Percentiles rank a stretch among this genome's conserved stretches.
phyloP scores from a whole-genome alignment of 2,888 invertebrate species.

The Dermolepida albohirtum region DNA sequence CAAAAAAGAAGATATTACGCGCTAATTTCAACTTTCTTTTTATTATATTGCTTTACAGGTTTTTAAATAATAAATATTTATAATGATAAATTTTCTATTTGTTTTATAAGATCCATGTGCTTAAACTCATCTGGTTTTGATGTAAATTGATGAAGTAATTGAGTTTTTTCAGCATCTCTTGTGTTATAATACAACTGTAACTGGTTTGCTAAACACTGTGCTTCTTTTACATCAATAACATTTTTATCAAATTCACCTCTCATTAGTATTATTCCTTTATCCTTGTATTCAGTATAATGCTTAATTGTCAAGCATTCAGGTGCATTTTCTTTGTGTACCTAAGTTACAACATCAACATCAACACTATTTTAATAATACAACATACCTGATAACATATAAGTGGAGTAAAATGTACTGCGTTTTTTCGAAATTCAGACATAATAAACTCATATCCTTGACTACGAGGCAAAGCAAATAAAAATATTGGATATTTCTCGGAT shows the following conservation, averaged over 20 bases:
- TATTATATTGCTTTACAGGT: constrained; percentile 35
- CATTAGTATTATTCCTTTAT: constrained; percentile 84
- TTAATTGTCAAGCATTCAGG: constrained; percentile 86
- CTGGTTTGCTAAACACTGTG: constrained; percentile 87
- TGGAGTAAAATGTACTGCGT: constrained; percentile 86
- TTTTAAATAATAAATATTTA: constrained; percentile 36
- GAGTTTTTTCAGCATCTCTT: constrained; percentile 71
- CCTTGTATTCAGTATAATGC: constrained; percentile 80
- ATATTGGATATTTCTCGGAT: constrained; percentile 74
- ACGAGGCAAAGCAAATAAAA: constrained; percentile 84
- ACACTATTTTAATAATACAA: background rate
- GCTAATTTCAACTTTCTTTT: constrained; percentile 12
- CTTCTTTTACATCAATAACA: constrained; percentile 80
- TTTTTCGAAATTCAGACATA: constrained; percentile 78
- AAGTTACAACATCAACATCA: constrained; percentile 30
- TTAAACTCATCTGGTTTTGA: constrained; percentile 79
- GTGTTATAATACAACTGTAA: constrained; percentile 85
- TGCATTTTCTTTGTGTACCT: constrained; percentile 88
- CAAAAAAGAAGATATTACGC: constrained; percentile 10
- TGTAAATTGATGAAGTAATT: constrained; percentile 77
- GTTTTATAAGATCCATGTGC: constrained; percentile 83
- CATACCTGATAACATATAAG: constrained; percentile 83
- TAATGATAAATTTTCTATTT: constrained; percentile 70
- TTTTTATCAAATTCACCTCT: constrained; percentile 87
- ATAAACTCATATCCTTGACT: constrained; percentile 89